These are phyloP conservation scores for Propithecus perrieri DNA, from an alignment of 2,797 vertebrate species.

Conservation along the genomic window DNA sequence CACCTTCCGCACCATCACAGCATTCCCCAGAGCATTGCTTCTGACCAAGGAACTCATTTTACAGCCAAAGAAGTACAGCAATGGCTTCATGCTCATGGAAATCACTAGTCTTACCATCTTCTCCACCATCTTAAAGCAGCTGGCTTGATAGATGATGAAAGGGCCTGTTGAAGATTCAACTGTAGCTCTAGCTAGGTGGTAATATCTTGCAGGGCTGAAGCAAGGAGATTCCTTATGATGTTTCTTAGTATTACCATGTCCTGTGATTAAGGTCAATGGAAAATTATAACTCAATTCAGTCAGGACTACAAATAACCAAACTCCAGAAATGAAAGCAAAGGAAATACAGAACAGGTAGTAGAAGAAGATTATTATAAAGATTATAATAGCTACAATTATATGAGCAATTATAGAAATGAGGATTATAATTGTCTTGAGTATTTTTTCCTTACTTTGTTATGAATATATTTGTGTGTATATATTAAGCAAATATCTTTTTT, in stretches of 20 bases:
- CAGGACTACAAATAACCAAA: neutral
- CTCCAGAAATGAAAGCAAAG: neutral
- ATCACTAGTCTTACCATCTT: neutral
- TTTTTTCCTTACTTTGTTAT: neutral
- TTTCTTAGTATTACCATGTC: neutral
- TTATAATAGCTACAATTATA: neutral
- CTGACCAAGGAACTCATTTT: neutral
- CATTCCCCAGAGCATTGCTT: neutral
- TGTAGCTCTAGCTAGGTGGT: neutral
- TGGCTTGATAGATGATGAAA: neutral
- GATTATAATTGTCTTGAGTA: neutral
- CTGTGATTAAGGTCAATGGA: neutral
- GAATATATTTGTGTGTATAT: neutral
- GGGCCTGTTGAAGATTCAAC: neutral
- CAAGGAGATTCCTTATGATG: neutral
- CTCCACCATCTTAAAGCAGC: neutral
- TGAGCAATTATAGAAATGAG: neutral
- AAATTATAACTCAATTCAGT: neutral
- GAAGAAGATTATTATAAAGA: neutral
- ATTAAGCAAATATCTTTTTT: neutral
- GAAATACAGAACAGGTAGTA: neutral
- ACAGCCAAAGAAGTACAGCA: neutral
- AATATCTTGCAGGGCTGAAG: neutral
- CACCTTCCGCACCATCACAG: neutral
- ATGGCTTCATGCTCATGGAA: neutral